These are phyloP conservation scores for Drosophila bipectinata DNA, from an alignment of 1,140 invertebrate genomes.

Conservation along the genomic window DNA sequence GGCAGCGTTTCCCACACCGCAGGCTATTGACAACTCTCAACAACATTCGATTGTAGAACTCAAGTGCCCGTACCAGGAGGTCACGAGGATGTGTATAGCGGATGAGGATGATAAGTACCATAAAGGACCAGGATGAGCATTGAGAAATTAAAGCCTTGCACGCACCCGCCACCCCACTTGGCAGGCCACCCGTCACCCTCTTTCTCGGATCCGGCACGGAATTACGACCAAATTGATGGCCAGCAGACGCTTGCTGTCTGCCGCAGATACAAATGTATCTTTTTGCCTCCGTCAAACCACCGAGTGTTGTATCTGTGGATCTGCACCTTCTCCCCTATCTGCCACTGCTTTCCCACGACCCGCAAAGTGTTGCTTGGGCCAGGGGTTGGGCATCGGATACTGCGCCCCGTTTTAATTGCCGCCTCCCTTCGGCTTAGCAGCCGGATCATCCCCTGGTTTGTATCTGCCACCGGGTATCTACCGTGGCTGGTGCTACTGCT, in stretches of 20 bases:
- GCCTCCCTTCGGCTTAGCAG: slow-evolving; percentile 69
- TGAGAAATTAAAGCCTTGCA: slow-evolving; percentile 78
- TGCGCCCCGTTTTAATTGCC: slow-evolving; percentile 75
- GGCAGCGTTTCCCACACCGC: slow-evolving; percentile 52
- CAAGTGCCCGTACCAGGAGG: slow-evolving; percentile 52
- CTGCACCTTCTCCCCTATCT: slow-evolving; percentile 6
- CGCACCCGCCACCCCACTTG: slow-evolving; percentile 30
- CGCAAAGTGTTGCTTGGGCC: slow-evolving; percentile 63
- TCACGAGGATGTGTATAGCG: slow-evolving; percentile 22
- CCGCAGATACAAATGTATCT: slow-evolving; percentile 78
- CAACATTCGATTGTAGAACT: slow-evolving; percentile 65
- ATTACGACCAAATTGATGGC: slow-evolving; percentile 74
- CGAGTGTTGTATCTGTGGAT: slow-evolving; percentile 54
- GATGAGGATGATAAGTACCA: slow-evolving; percentile 72
- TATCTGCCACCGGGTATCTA: neutral
- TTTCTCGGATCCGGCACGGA: slow-evolving; percentile 13
- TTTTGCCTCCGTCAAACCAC: slow-evolving; percentile 65
- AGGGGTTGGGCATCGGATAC: slow-evolving; percentile 3
- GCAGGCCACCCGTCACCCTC: neutral
- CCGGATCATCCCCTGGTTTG: slow-evolving; percentile 67
- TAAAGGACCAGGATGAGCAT: slow-evolving; percentile 43
- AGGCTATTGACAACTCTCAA: slow-evolving; percentile 49
- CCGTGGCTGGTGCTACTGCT: slow-evolving; percentile 39
- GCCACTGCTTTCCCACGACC: slow-evolving; percentile 63
- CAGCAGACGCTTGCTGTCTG: slow-evolving; percentile 75